Percentiles rank a stretch among this genome's conserved stretches.
Evolutionary conservation across 2,888 invertebrate genomes (phyloP).

Genomic region (Artemia sinica): DNA sequence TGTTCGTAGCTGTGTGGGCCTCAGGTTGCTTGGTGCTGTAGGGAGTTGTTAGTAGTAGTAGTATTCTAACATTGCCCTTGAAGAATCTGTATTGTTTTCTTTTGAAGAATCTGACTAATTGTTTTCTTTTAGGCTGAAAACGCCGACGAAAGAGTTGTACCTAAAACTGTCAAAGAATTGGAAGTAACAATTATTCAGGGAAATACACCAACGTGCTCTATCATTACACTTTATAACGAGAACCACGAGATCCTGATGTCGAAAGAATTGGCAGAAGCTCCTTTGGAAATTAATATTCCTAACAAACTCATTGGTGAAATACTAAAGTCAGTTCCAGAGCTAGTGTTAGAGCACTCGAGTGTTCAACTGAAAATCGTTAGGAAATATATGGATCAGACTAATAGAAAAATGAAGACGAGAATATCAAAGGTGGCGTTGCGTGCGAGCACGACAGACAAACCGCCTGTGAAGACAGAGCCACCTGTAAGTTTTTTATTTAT

Average conservation of each 20-base stretch:
- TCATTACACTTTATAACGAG: not conserved
- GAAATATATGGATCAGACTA: conserved; percentile 9
- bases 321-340: conserved; percentile 1
- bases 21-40: too few species aligned
- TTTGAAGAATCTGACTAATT: not conserved
- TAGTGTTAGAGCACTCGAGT: not conserved
- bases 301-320: conserved; percentile 8
- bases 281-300: not conserved
- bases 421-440: conserved; percentile 3
- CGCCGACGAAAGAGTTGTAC: not conserved
- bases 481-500: not conserved
- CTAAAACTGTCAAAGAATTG: not conserved
- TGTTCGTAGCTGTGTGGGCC: too few species aligned
- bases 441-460: not conserved
- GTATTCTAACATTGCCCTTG: too few species aligned
- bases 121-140: not conserved
- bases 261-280: not conserved
- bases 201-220: not conserved
- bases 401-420: conserved; percentile 6
- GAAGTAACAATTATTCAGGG: conserved; percentile 12
- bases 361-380: conserved; percentile 2
- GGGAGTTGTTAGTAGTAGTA: too few species aligned
- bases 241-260: not conserved
- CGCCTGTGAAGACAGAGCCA: not conserved
- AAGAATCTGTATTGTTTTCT: not conserved